Conservation (phyloP, 37 sponge, comb jelly and placozoan species). For the Beroe ovata region DNA sequence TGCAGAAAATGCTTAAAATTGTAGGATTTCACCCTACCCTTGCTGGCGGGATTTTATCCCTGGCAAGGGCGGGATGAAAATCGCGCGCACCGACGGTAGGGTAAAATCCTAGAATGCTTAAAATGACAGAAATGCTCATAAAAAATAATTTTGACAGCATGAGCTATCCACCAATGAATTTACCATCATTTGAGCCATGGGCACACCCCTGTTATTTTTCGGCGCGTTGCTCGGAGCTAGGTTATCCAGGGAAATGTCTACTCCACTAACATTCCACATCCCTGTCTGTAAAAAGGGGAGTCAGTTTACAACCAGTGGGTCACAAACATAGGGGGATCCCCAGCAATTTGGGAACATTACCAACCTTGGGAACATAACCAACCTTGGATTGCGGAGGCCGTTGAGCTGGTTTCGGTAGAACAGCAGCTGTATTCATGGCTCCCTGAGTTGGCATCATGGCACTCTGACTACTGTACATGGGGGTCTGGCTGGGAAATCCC, state of each 20-base stretch:
- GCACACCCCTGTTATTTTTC: slow-evolving; percentile 28
- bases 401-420: not conserved
- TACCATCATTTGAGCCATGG: slow-evolving; percentile 64
- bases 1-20: too few relatives aligned
- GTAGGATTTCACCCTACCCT: too few relatives aligned
- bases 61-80: too few relatives aligned
- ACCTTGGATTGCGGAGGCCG: not conserved
- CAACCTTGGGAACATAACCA: not conserved
- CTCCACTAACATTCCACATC: slow-evolving; percentile 27
- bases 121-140: too few relatives aligned
- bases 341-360: too few relatives aligned
- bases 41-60: too few relatives aligned
- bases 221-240: not conserved
- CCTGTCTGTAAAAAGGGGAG: slow-evolving; percentile 1
- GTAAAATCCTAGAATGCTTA: too few relatives aligned
- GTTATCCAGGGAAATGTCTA: slow-evolving; percentile 62
- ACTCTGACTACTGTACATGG: not conserved
- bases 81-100: too few relatives aligned
- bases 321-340: too few relatives aligned
- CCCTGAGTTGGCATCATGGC: slow-evolving; percentile 31
- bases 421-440: not conserved
- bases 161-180: too few relatives aligned
- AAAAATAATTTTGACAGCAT: too few relatives aligned
- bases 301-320: not conserved
- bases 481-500: not conserved